A percentile compares a stretch with the other conserved stretches of the same genome.
Evolutionary conservation across 2,888 invertebrate genomes (phyloP).

Genomic region (Vannuccia rotundouncinata): DNA sequence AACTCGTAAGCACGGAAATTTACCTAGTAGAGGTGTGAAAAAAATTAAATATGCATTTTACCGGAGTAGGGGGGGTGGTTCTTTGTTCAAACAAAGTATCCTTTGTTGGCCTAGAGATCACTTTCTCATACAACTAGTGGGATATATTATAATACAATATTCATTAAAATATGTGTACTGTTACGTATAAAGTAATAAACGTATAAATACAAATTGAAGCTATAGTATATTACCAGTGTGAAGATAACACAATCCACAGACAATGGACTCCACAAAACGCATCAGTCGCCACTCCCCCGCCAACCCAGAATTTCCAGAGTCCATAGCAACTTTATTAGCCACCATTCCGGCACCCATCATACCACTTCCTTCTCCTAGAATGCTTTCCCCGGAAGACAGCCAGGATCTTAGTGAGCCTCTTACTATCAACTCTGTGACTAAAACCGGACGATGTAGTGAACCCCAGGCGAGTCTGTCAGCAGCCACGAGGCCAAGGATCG

Average conservation of each 20-base stretch:
- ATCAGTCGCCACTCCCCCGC: neutral
- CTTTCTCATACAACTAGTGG: no score
- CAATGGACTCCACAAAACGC: slow-evolving; percentile 1
- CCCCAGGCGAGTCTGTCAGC: neutral
- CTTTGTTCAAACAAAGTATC: no score
- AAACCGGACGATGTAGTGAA: neutral
- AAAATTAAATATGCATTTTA: no score
- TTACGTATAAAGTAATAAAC: neutral
- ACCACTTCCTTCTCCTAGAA: neutral
- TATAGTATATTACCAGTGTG: slow-evolving; percentile 20
- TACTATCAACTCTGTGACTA: neutral
- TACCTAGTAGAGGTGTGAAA: no score
- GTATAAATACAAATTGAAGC: neutral
- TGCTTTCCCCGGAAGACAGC: neutral
- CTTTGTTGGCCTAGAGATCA: no score
- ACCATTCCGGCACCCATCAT: neutral
- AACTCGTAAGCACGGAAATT: no score
- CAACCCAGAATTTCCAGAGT: neutral
- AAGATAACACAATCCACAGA: slow-evolving; percentile 17
- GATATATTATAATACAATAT: neutral
- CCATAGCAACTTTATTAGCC: neutral
- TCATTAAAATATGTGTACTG: neutral
- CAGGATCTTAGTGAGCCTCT: neutral
- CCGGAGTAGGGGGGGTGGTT: no score
- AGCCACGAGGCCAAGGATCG: slow-evolving; percentile 2